Base-by-base conservation (phyloP, 2,888 invertebrate species). In the Lottia gigantea region DNA sequence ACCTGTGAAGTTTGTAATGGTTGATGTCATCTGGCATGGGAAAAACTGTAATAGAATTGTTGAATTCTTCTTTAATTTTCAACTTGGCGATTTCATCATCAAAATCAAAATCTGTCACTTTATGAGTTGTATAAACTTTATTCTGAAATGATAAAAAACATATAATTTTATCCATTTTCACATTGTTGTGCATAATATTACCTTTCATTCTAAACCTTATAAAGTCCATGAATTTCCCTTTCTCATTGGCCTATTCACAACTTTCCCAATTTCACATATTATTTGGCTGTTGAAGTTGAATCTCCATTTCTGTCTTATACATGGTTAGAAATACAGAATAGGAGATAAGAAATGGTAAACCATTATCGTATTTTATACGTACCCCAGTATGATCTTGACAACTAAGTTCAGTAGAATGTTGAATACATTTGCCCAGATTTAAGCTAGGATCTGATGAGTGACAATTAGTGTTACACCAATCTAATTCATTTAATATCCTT, bases 401-500 rank as follows among this genome's bases (percentile, higher is more conserved):
- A 11, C 92, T 89, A 66, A 91, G 84, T 71, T 92, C 92, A 15
- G 93, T 91, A 45, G 94, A 92, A 88, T 94, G 93, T 74, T 93
- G 89, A 77, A 94, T 92, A 87, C 97, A 96, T 76, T 94, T 91
- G n/a, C 96, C 96, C 75, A 97, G 91, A 90, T 95, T 96, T 86
- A 95, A 93, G 87, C 94, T 94, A 85, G 94, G 93, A 81, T 92
- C 93, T 76, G 93, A 92, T 1, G 95, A 94, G 85, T 93, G 93
- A 0, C 94, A 93, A 89, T 95, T 95, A 78, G 93, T 93, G 25
- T 95, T 94, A 88, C 96, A 96, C 94, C 95, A 95, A 86, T 96
- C 95, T 81, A 96, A 90, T 87, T 94, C 93, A 62, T 90, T 91
- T 82, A 93, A 93, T 81, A 97, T 92, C 75, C 93, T 92, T 73